Evolutionary conservation across 2,113 vertebrate genomes (phyloP).

Genomic region (Sinocyclocheilus grahami): DNA sequence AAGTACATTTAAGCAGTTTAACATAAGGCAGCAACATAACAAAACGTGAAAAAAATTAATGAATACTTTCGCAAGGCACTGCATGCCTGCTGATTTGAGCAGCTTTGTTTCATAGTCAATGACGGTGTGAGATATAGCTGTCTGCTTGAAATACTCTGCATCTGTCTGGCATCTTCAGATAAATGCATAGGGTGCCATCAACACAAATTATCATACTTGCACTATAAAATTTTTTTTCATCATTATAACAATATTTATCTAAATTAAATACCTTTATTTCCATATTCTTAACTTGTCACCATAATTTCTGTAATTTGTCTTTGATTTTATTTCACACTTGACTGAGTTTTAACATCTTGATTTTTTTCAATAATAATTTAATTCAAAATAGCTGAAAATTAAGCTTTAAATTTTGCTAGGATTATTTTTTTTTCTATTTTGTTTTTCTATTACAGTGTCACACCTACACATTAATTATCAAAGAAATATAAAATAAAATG

Average conservation of each 20-base stretch:
- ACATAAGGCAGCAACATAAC: too few species aligned
- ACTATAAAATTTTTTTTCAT: neutral
- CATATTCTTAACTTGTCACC: neutral
- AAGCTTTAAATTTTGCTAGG: too few species aligned
- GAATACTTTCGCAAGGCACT: too few species aligned
- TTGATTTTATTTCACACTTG: too few species aligned
- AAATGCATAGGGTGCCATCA: neutral
- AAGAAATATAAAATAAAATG: neutral
- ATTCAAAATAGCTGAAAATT: neutral
- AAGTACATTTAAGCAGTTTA: too few species aligned
- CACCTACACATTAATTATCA: neutral
- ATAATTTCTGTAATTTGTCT: neutral
- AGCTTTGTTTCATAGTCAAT: conserved; percentile 74
- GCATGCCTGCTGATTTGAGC: conserved; percentile 77
- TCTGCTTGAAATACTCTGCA: neutral
- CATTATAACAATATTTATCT: neutral
- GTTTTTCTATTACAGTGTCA: neutral
- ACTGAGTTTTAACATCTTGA: neutral
- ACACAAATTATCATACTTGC: neutral
- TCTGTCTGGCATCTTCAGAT: neutral
- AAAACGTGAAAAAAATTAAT: too few species aligned
- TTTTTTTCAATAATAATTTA: neutral
- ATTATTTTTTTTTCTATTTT: too few species aligned
- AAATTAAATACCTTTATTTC: neutral
- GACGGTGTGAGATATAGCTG: conserved; percentile 42